phyloP scores from a whole-genome alignment of 1,140 invertebrate genomes.

The Anadara kagoshimensis region DNA sequence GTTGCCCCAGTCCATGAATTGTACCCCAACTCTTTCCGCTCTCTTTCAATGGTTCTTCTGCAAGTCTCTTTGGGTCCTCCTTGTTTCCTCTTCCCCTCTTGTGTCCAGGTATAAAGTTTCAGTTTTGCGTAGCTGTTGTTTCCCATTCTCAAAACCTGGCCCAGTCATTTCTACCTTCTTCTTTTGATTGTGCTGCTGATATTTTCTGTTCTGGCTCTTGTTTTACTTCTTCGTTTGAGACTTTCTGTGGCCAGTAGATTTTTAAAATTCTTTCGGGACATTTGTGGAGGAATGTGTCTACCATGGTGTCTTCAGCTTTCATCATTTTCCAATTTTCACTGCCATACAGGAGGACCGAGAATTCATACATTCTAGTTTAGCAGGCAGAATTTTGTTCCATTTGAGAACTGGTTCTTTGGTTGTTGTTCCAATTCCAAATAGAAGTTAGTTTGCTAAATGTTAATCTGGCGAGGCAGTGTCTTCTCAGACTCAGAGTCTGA shows the following conservation, averaged over 20 bases:
- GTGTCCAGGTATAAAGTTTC: conserved; percentile 2
- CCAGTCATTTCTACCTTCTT: conserved; percentile 20
- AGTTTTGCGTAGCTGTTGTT: neutral
- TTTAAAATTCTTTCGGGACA: neutral
- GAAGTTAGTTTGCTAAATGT: too few relatives aligned
- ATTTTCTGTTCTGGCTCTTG: too few relatives aligned
- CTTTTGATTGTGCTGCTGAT: too few relatives aligned
- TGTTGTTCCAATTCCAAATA: too few relatives aligned
- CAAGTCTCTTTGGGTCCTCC: conserved; percentile 14
- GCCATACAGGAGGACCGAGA: conserved; percentile 11
- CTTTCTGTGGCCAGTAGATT: conserved; percentile 8
- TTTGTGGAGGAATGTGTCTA: conserved; percentile 16
- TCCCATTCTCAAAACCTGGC: conserved; percentile 6
- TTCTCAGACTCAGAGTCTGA: too few relatives aligned
- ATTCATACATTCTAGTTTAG: too few relatives aligned
- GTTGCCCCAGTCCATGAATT: too few relatives aligned
- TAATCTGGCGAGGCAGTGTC: too few relatives aligned
- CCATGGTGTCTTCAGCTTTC: neutral
- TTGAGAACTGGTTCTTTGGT: too few relatives aligned
- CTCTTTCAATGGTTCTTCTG: conserved; percentile 19
- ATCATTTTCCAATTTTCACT: conserved; percentile 16
- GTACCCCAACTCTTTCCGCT: too few relatives aligned
- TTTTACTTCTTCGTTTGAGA: too few relatives aligned
- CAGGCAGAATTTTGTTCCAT: too few relatives aligned
- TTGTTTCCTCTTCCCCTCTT: conserved; percentile 4